A percentile compares a stretch with the other conserved stretches of the same genome.
Conservation (phyloP, 2,113 vertebrate species). For the Carassius carassius region DNA sequence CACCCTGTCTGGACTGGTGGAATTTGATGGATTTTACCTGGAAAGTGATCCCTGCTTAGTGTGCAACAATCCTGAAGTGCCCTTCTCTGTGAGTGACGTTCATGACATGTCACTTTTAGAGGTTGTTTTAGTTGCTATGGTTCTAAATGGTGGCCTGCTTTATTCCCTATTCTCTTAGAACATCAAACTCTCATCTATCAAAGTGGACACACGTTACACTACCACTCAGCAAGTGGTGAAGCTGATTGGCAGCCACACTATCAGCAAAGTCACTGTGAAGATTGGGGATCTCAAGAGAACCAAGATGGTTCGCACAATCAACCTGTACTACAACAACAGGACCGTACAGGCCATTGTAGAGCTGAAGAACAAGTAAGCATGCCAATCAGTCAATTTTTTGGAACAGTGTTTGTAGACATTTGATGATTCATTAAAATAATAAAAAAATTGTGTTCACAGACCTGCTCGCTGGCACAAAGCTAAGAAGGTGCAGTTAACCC, state of each 20-base stretch:
- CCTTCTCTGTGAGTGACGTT: conserved; percentile 88
- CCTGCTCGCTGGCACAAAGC: conserved; percentile 99
- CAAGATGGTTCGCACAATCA: conserved; percentile 98
- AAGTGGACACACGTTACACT: conserved; percentile 97
- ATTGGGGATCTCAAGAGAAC: conserved; percentile 97
- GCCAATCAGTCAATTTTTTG: background rate
- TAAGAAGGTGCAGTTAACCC: conserved; percentile 96
- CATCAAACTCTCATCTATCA: conserved; percentile 98
- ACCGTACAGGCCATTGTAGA: conserved; percentile 98
- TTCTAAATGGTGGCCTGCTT: background rate
- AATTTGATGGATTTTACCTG: conserved; percentile 95
- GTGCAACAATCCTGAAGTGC: conserved; percentile 98
- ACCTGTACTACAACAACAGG: conserved; percentile 98
- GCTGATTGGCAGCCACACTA: conserved; percentile 97
- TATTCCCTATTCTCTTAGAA: conserved; percentile 75
- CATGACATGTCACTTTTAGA: background rate
- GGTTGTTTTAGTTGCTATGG: background rate
- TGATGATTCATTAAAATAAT: background rate
- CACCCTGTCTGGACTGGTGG: conserved; percentile 93
- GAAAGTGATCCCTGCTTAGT: conserved; percentile 98
- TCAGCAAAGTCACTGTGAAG: conserved; percentile 98
- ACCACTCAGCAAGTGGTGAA: conserved; percentile 99
- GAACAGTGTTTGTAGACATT: background rate
- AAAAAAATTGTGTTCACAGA: conserved; percentile 63
- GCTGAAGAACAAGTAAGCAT: conserved; percentile 93